Conservation (phyloP, 2,113 vertebrate species). For the Lynx canadensis region DNA sequence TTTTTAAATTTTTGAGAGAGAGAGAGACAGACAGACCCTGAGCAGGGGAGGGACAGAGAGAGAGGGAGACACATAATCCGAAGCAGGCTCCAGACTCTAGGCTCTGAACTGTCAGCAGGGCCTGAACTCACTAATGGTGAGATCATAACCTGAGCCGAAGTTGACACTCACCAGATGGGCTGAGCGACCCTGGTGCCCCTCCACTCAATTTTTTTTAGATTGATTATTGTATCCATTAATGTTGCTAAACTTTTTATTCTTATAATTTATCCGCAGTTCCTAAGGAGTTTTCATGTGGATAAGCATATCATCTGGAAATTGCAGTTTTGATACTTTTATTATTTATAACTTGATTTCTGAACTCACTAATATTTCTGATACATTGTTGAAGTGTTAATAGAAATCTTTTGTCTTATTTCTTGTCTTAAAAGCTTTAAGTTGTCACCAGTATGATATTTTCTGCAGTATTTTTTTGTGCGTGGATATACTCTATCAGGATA, state of each 20-base stretch:
- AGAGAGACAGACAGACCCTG: too few species aligned
- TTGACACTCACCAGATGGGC: too few species aligned
- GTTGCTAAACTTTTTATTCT: not conserved
- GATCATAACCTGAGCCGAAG: too few species aligned
- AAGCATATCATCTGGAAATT: constrained; percentile 24
- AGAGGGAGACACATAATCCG: too few species aligned
- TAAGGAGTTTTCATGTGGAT: constrained; percentile 5
- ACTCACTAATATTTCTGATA: not conserved
- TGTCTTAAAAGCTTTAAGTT: not conserved
- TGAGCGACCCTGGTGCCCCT: too few species aligned
- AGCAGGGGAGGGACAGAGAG: too few species aligned
- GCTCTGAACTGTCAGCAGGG: too few species aligned
- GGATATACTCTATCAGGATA: not conserved
- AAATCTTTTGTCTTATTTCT: not conserved
- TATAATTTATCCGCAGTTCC: not conserved
- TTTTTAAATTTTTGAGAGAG: too few species aligned
- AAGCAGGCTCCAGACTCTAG: too few species aligned
- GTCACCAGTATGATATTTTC: not conserved
- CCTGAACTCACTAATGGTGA: too few species aligned
- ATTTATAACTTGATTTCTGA: constrained; percentile 46
- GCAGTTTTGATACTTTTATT: not conserved
- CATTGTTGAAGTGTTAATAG: not conserved
- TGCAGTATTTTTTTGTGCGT: not conserved
- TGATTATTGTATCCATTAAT: not conserved
- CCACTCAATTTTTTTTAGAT: not conserved